Percentiles rank a stretch among this genome's conserved stretches.
These are phyloP conservation scores for Orthosia cruda DNA, from an alignment of 2,888 invertebrate species.

Conservation along the genomic window DNA sequence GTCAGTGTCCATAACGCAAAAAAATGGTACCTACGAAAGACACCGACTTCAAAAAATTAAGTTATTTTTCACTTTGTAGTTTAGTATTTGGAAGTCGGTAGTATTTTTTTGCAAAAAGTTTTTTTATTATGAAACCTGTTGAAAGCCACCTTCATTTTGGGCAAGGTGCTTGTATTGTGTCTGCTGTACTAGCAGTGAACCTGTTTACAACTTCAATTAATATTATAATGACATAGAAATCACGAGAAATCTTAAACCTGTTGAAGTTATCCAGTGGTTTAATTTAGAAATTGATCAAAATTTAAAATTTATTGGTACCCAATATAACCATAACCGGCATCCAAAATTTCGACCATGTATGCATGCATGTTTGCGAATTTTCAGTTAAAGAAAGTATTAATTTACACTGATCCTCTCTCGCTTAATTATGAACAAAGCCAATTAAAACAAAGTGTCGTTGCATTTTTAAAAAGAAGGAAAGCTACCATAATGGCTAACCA, in stretches of 20 bases:
- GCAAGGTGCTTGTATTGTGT: neutral
- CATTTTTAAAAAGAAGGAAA: conserved; percentile 20
- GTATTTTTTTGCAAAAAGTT: too few relatives aligned
- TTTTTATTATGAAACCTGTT: too few relatives aligned
- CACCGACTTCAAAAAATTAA: too few relatives aligned
- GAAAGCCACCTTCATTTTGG: neutral
- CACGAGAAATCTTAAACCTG: neutral
- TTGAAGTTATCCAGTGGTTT: neutral
- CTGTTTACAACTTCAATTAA: neutral
- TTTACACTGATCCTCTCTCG: neutral
- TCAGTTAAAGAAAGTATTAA: neutral
- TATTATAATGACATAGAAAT: neutral
- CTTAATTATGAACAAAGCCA: neutral
- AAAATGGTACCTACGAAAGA: too few relatives aligned
- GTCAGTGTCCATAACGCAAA: too few relatives aligned
- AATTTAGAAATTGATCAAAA: neutral
- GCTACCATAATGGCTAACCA: conserved; percentile 24
- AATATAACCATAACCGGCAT: too few relatives aligned
- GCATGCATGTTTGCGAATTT: too few relatives aligned
- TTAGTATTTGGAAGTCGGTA: too few relatives aligned
- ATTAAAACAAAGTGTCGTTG: conserved; percentile 42
- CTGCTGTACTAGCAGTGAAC: neutral
- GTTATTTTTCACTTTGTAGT: too few relatives aligned
- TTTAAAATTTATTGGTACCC: too few relatives aligned
- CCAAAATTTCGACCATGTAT: too few relatives aligned